Base-by-base conservation (phyloP, 1,140 invertebrate genomes). In the Choristoneura fumiferana region DNA sequence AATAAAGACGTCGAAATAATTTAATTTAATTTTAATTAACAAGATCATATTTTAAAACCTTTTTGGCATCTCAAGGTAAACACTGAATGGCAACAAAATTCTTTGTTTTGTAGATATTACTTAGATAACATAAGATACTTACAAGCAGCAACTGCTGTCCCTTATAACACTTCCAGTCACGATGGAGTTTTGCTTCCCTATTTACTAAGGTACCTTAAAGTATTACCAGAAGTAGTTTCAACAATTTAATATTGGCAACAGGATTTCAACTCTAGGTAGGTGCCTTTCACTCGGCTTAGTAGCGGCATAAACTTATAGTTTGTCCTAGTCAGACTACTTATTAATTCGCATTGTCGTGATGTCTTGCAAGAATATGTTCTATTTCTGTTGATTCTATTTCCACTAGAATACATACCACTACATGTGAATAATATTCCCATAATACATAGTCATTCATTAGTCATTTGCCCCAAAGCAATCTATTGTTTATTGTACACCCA, bases 141-240 rank as follows among this genome's bases (percentile, higher is more conserved):
- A n/a, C n/a, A n/a, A 49, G 5, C 43, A 15, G 18, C 12, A 12
- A 49, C 8, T 18, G 43, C 22, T 12, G n/a, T 29, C 18, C 10
- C 5, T 33, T 1, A 17, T 33, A 49, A 29, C 40, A 43, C 8
- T 43, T 43, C 4, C 10, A 22, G 43, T 49, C 43, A 49, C 43
- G 43, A 22, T 49, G 43, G 2, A 29, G 2, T 49, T 49, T 49
- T 12, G n/a, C 22, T 49, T 49, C 22, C 43, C 43, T 49, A 18
- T 29, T 49, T 29, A 49, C 17, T n/a, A n/a, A n/a, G n/a, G n/a
- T n/a, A 12, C 22, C 18, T 29, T 29, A 29, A 29, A 12, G n/a
- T 49, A 10, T 22, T 49, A 49, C 43, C 43, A 49, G 43, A 49
- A 49, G 43, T 49, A 4, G 18, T 49, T 49, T 49, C n/a, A 49